phyloP scores from a whole-genome alignment of 2,888 invertebrate genomes.

The Cyrtodaria siliqua region DNA sequence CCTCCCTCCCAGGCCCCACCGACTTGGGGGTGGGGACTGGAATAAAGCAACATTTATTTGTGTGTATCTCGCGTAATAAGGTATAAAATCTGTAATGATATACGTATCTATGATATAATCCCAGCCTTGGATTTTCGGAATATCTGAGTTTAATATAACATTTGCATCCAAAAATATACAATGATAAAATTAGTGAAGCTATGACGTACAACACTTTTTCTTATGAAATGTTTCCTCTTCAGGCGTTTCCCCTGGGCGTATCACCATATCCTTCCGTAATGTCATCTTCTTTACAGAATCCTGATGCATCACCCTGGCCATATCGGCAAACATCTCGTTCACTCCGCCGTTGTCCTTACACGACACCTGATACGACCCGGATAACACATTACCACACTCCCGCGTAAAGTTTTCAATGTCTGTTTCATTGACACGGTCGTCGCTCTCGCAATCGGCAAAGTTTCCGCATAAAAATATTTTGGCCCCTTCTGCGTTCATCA shows the following conservation, averaged over 20 bases:
- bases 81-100: too few species aligned
- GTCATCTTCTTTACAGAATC: conserved; percentile 77
- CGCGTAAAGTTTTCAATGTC: conserved; percentile 95
- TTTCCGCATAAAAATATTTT: conserved; percentile 98
- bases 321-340: conserved; percentile 96
- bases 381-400: conserved; percentile 96
- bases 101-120: too few species aligned
- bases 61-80: too few species aligned
- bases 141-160: not conserved
- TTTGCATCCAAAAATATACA: not conserved
- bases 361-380: conserved; percentile 95
- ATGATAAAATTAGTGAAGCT: not conserved
- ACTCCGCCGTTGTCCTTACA: conserved; percentile 95
- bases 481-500: conserved; percentile 93
- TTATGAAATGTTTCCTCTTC: conserved; percentile 65
- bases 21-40: too few species aligned
- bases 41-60: too few species aligned
- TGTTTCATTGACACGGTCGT: conserved; percentile 91
- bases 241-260: conserved; percentile 74
- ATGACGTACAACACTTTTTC: conserved; percentile 73
- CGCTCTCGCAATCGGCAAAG: conserved; percentile 93
- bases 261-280: conserved; percentile 73
- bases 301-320: conserved; percentile 88
- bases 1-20: too few species aligned
- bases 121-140: too few species aligned